Base-by-base conservation (phyloP, 1,140 invertebrate genomes). In the Plectrocnemia conspersa region DNA sequence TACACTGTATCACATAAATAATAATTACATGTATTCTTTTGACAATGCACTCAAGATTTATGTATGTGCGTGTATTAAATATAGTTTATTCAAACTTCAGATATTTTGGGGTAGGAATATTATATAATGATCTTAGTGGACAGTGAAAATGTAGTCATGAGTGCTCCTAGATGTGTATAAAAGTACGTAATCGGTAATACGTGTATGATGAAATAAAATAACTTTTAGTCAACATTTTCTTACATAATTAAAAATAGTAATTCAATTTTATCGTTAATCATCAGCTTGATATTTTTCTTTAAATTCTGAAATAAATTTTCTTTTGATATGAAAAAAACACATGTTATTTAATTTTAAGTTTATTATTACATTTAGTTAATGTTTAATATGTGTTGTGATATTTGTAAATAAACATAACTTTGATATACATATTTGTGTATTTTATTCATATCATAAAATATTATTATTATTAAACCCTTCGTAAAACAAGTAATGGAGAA, bases 311-410 rank as follows among this genome's bases (percentile, higher is more conserved):
- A 7, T n/a, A n/a, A 29, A 29, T 29, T 7, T n/a, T n/a, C 6
- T n/a, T 7, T 7, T 29, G 27, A 7, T 7, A 29, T 7, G n/a
- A 29, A 29, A 29, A 2, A 25, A 24, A 3, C n/a, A 57, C 38
- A 27, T 59, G 57, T 59, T 59, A 44, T 41, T 55, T 59, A 50
- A 32, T 59, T 59, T 59, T 59, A 59, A 59, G 52, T 52, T 54
- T 40, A 54, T 54, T 33, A 50, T 45, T 36, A 36, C 22, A n/a
- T 50, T 18, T 25, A 18, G 9, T 13, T 40, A 49, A 21, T 11
- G 29, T 49, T 27, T 49, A 59, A 38, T 59, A 54, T 46, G 57
- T 59, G 52, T 54, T 59, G 57, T 59, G 57, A 59, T 59, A 54
- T 48, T 55, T 59, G 57, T 59, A 59, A 55, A 59, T 59, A 59